Evolutionary conservation across 2,888 invertebrate species (phyloP), one percentile per base, ranked within the genome.

Genomic region (Exephanes ischioxanthus): DNA sequence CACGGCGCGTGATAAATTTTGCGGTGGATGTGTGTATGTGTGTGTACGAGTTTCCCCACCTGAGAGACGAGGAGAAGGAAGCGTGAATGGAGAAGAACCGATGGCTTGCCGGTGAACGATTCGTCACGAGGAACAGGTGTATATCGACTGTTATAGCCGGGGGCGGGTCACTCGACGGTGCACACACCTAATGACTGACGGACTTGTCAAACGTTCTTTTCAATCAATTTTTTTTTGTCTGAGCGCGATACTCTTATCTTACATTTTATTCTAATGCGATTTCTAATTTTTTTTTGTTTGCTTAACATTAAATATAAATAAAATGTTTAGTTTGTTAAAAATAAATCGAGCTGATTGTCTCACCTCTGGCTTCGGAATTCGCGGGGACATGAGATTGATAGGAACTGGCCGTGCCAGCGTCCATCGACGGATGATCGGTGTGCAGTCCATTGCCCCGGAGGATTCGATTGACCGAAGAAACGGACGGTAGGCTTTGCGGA

Each of bases 401-500:
- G 75, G 89, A 87, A 83, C 90, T 88, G n/a, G 92, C 89, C 11
- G 92, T 87, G 45, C 91, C 87, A 55, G 88, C 82, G 77, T 92
- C 91, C 79, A 92, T 89, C 6, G 90, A 83, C 16, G 93, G 91
- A 88, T 92, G 93, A 86, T 93, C 93, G 11, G 97, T 96, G 96
- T 97, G 97, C 5, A 97, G 96, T 0, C 98, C 98, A 85, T 97
- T 97, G 94, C 98, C 98, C 87, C 99, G 95, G 61, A 99, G 95
- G 91, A 99, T 99, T 89, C 99, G 95, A 95, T 99, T 99, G 82
- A 99, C 98, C 0, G 98, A 98, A 86, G 98, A 98, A 89, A 99
- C 98, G 9, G 98, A 98, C 0, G 99, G 99, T 89, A 98, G 97
- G 86, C 97, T 97, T 94, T 97, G 97, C 0, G 97, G 97, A 93